Conservation (phyloP, 2,113 vertebrate genomes). For the Tonatia bakeri region DNA sequence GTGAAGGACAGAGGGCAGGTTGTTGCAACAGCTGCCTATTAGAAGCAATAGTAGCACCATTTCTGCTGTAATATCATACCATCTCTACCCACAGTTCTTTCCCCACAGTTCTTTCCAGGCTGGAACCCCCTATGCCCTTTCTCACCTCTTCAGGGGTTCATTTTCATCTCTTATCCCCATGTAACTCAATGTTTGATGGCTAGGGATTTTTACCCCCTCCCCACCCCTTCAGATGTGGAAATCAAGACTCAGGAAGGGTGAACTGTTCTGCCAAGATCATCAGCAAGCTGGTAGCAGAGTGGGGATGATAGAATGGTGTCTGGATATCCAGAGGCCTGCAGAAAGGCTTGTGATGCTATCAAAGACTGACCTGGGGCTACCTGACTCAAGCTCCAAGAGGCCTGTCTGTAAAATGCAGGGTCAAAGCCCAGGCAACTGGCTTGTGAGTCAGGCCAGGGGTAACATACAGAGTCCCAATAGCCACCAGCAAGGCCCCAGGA, state of each 20-base stretch:
- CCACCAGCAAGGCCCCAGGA: neutral
- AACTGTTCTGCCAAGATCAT: neutral
- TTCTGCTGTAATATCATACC: neutral
- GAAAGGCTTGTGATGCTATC: neutral
- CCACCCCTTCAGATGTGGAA: slow-evolving; percentile 10
- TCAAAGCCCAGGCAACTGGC: neutral
- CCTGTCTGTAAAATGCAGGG: neutral
- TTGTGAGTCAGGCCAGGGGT: neutral
- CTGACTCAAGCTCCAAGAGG: neutral
- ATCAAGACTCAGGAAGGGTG: neutral
- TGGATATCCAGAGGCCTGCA: neutral
- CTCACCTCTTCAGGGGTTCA: neutral
- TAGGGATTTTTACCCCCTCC: neutral
- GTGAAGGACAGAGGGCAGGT: neutral
- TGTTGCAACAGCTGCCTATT: neutral
- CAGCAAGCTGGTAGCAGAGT: neutral
- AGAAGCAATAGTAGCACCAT: neutral
- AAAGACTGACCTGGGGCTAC: neutral
- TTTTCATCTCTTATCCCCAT: neutral
- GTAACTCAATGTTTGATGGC: neutral
- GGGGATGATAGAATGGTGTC: neutral
- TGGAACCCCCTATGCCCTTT: neutral
- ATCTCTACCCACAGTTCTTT: neutral
- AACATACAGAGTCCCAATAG: neutral
- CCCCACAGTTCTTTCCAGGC: neutral